Evolutionary conservation across 2,888 invertebrate species (phyloP), one percentile per base, ranked within the genome.

Genomic region (Mystacides longicornis): DNA sequence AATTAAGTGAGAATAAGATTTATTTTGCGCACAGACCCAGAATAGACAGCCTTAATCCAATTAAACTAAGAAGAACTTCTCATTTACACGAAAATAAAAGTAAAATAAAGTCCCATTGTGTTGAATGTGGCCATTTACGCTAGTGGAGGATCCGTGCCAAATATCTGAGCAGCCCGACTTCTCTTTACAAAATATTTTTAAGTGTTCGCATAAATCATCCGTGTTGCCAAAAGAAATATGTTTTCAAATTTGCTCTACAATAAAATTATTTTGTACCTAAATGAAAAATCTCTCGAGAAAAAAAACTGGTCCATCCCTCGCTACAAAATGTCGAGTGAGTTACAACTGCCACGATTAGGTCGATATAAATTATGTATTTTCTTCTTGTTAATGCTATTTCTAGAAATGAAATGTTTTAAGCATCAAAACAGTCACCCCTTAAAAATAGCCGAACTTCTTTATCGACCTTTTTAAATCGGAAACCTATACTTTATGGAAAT

Each of bases 31-130:
- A 42, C n/a, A n/a, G n/a, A n/a, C n/a, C n/a, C n/a, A n/a, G n/a
- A 7, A 37, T 37, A 37, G 3, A 37, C 3, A 37, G 14, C 37
- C 4, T 37, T 37, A 37, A 37, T 37, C 37, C 37, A 37, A 37
- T 37, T 37, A n/a, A 37, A 37, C 7, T 37, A 37, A 37, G 7
- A 14, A 37, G 37, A 37, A 37, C n/a, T 37, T 37, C 37, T 37
- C 37, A 37, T 37, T 37, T 37, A 37, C 37, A 37, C 37, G 37
- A 37, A 37, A 37, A 37, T 37, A 37, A 37, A 37, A 37, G 37
- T 37, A 37, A 37, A 37, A 37, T 7, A 37, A 7, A 37, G 37
- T 37, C 14, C 16, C 37, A 37, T 37, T 14, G 37, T 3, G n/a
- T 37, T 7, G 37, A 37, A 37, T 37, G 14, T 16, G 37, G 14